These are phyloP conservation scores for Lipotes vexillifer DNA, from an alignment of 2,113 vertebrate species.

Conservation along the genomic window DNA sequence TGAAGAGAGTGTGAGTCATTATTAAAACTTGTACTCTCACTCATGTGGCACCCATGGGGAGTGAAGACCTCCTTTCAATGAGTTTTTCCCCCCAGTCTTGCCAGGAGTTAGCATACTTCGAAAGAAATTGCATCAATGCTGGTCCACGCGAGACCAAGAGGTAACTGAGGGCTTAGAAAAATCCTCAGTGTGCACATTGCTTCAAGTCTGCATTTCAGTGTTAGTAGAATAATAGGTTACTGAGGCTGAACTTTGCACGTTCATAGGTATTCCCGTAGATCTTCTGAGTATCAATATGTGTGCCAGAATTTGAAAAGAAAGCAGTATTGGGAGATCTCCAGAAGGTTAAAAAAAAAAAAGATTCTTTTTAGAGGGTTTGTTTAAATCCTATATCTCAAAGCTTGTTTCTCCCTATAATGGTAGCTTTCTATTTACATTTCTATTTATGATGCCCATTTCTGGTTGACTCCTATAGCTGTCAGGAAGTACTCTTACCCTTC, in stretches of 20 bases:
- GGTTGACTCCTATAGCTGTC: not conserved
- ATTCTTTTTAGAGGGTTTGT: not conserved
- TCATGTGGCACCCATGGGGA: not conserved
- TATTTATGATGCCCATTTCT: not conserved
- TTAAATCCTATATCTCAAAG: not conserved
- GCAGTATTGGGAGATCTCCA: not conserved
- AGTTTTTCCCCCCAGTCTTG: not conserved
- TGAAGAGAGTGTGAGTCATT: not conserved
- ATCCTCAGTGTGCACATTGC: not conserved
- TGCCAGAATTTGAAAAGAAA: not conserved
- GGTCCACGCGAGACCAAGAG: not conserved
- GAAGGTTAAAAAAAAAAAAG: not conserved
- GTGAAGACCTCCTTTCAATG: not conserved
- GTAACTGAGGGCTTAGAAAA: not conserved
- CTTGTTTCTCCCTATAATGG: not conserved
- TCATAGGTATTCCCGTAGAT: accelerated
- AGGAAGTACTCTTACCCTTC: not conserved
- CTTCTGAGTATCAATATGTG: not conserved
- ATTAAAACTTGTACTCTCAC: not conserved
- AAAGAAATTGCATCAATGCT: not conserved
- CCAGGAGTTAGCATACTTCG: not conserved
- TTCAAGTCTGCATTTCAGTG: not conserved
- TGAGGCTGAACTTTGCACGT: not conserved
- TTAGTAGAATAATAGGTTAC: not conserved
- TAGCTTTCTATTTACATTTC: not conserved